phyloP scores from a whole-genome alignment of 2,797 vertebrate genomes.

The Pseudomugil tenellus region DNA sequence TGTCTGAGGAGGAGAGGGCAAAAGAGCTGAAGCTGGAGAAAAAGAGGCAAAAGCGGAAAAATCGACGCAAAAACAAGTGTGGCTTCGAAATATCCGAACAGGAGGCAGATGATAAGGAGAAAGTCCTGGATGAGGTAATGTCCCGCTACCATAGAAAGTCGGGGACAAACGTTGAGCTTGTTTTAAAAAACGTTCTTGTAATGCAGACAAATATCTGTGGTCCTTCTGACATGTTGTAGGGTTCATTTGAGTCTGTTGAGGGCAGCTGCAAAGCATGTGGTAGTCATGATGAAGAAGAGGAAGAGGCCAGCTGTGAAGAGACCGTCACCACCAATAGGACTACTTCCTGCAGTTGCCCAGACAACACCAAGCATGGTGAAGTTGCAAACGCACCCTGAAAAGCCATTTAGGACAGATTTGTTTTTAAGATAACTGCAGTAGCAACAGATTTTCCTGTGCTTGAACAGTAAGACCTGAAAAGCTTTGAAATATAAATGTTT shows the following conservation, averaged over 20 bases:
- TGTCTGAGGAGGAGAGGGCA: constrained; percentile 94
- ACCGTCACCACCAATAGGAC: constrained; percentile 82
- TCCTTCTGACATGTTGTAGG: constrained; percentile 74
- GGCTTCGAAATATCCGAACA: constrained; percentile 87
- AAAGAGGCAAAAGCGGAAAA: constrained; percentile 96
- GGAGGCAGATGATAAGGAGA: constrained; percentile 85
- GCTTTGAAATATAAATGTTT: neutral
- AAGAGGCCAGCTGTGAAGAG: constrained; percentile 81
- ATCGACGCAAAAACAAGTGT: constrained; percentile 96
- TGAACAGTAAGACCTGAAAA: neutral
- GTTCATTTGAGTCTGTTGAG: constrained; percentile 84
- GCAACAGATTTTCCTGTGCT: neutral
- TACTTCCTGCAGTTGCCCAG: constrained; percentile 88
- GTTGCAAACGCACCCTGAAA: constrained; percentile 3
- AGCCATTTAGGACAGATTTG: neutral
- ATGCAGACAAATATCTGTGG: neutral
- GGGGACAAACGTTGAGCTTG: too few relatives aligned
- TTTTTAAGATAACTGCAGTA: neutral
- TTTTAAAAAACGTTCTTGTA: neutral
- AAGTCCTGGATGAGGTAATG: constrained; percentile 87
- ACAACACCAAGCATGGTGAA: constrained; percentile 88
- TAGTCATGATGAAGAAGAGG: constrained; percentile 83
- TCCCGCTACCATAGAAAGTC: neutral
- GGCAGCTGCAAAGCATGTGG: constrained; percentile 89
- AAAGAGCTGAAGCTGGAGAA: constrained; percentile 97